These are phyloP conservation scores for Platorchestia sp. DNA, from an alignment of 1,140 invertebrate species.

Conservation along the genomic window DNA sequence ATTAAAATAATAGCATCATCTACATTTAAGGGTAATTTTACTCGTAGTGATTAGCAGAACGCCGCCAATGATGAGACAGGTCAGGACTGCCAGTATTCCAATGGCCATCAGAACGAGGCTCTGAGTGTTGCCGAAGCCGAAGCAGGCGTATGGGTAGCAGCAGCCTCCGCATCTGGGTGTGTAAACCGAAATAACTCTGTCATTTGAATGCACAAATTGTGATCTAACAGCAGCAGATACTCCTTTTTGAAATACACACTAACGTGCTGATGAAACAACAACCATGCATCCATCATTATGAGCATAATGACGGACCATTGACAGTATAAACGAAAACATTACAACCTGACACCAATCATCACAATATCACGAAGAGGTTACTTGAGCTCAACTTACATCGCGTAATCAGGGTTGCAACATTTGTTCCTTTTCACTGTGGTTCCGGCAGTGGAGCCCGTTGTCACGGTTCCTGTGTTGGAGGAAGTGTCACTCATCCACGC, in stretches of 20 bases:
- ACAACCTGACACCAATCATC: not conserved
- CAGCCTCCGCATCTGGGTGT: slow-evolving; percentile 3
- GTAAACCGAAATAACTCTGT: not conserved
- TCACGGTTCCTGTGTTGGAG: not conserved
- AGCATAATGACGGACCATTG: no score
- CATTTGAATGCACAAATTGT: not conserved
- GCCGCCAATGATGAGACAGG: not conserved
- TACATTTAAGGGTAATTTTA: not conserved
- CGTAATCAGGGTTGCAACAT: slow-evolving; percentile 46
- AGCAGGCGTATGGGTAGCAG: slow-evolving; percentile 23
- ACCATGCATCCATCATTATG: not conserved
- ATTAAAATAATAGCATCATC: not conserved
- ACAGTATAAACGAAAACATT: not conserved
- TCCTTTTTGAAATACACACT: not conserved
- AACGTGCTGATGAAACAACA: not conserved
- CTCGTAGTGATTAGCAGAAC: not conserved
- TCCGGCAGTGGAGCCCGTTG: not conserved
- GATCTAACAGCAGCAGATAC: not conserved
- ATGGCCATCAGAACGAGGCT: slow-evolving; percentile 36
- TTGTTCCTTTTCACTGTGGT: not conserved
- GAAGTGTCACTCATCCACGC: not conserved
- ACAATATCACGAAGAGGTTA: not conserved
- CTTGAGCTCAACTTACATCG: not conserved
- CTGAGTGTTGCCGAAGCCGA: slow-evolving; percentile 37
- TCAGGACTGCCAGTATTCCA: not conserved